Evolutionary conservation across 2,113 vertebrate species (phyloP).

Genomic region (Dolichallabes microphthalmus): DNA sequence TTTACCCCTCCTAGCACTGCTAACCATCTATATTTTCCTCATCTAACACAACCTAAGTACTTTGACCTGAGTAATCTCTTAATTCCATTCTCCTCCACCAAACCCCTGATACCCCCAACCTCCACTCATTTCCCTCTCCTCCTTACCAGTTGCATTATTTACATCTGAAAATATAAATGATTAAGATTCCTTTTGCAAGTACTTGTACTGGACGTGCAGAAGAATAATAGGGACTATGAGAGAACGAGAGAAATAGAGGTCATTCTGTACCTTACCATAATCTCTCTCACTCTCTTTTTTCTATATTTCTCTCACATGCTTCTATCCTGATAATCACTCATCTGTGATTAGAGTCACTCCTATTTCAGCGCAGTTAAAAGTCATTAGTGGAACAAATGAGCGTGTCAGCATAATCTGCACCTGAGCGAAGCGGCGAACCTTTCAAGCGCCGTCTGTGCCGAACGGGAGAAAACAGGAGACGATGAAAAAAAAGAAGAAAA

Average conservation of each 20-base stretch:
- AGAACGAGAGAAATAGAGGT: background rate
- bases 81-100: background rate
- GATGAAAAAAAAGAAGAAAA: background rate
- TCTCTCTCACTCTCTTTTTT: background rate
- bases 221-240: background rate
- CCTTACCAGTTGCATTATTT: background rate
- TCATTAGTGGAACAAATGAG: conserved; percentile 35
- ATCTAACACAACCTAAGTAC: background rate
- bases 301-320: conserved; percentile 23
- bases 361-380: conserved; percentile 18
- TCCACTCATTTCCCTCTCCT: too few relatives aligned
- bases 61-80: background rate
- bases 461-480: background rate
- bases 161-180: background rate
- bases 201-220: background rate
- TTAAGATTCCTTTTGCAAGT: background rate
- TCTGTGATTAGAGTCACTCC: conserved; percentile 29
- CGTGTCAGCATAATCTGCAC: conserved; percentile 17
- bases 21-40: background rate
- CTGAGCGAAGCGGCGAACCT: background rate
- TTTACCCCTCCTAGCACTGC: background rate
- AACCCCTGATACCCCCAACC: background rate
- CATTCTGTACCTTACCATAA: background rate
- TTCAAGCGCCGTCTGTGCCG: background rate
- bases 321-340: conserved; percentile 7